Conservation (phyloP, 1,140 invertebrate species). For the Periplaneta americana region DNA sequence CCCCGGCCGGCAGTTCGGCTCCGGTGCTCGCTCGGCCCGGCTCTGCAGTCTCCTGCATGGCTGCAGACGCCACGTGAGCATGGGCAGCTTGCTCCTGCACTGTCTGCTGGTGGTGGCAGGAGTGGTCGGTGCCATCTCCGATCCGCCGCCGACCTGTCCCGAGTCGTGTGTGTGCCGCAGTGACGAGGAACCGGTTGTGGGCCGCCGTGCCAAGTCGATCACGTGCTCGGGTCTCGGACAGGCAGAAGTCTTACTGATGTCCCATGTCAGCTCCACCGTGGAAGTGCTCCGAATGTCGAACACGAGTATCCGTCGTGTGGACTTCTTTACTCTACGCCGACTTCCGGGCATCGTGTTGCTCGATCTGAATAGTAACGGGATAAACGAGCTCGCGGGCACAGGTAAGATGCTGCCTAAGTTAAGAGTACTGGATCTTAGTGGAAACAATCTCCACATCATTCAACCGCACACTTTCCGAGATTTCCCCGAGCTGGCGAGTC, state of each 20-base stretch:
- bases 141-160: background rate
- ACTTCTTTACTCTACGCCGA: constrained; percentile 3
- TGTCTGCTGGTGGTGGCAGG: background rate
- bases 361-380: constrained; percentile 1
- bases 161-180: constrained; percentile 3
- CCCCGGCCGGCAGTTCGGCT: background rate
- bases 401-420: constrained; percentile 11
- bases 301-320: constrained; percentile 4
- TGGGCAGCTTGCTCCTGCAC: background rate
- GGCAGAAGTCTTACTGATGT: background rate
- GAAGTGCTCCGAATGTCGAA: constrained; percentile 8
- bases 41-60: background rate
- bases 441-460: constrained; percentile 12
- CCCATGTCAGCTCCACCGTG: background rate
- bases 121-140: background rate
- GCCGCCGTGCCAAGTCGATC: constrained; percentile 1
- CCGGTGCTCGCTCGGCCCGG: background rate
- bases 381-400: constrained; percentile 3
- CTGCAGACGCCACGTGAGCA: constrained; percentile 9
- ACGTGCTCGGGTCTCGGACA: background rate
- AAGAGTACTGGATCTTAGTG: constrained; percentile 4
- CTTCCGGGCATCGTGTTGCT: background rate
- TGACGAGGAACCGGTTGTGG: background rate
- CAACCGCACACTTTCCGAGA: constrained; percentile 6
- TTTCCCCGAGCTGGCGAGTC: background rate